Base-by-base conservation (phyloP, 2,797 vertebrate genomes). In the Neomorphus geoffroyi region DNA sequence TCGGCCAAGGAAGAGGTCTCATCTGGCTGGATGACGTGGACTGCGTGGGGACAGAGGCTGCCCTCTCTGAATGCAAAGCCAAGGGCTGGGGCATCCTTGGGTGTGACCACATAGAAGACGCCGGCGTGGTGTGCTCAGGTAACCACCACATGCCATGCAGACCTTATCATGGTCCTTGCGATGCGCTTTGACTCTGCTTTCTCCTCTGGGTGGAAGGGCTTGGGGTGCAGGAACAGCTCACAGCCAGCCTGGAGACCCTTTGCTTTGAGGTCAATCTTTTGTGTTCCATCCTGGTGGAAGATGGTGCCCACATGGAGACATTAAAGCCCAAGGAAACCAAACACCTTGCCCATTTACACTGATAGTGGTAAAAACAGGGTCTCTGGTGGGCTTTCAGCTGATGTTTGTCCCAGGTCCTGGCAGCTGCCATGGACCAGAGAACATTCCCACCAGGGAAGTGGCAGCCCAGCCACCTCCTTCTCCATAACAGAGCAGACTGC, bases 61-160 rank as follows among this genome's bases (percentile, higher is more conserved):
- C 71, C 5, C 86, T 97, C n/a, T 96, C 94, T 7, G 79, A 84
- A 14, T 97, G 97, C 48, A 32, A 43, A 2, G 30, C 95, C 4
- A 79, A 91, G 21, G 10, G 39, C 4, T 95, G 94, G 88, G 79
- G 93, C 8, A 5, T 71, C 22, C 96, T 93, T 7, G 79, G 85
- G 23, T 97, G 96, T 5, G 43, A 85, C 5, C 96, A 94, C 0
- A 11, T 21, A 2, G 90, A 97, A 35, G 96, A 96, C 1, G 93
- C 89, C 8, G 3, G 93, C 0, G 92, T 95, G 32, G 69, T 94
- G 26, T 97, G 96, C 72, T 88, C 94, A 77, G 96, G 90, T 96
- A 88, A 69, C 23, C 6, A 2, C n/a, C 1, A 0, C 12, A 5
- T 2, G 1, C 13, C 1, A 1, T 6, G 45, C 45, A 45, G 18